These are phyloP conservation scores for Montipora foliosa DNA, from an alignment of 64 coral and sea anemone genomes.

Conservation along the genomic window DNA sequence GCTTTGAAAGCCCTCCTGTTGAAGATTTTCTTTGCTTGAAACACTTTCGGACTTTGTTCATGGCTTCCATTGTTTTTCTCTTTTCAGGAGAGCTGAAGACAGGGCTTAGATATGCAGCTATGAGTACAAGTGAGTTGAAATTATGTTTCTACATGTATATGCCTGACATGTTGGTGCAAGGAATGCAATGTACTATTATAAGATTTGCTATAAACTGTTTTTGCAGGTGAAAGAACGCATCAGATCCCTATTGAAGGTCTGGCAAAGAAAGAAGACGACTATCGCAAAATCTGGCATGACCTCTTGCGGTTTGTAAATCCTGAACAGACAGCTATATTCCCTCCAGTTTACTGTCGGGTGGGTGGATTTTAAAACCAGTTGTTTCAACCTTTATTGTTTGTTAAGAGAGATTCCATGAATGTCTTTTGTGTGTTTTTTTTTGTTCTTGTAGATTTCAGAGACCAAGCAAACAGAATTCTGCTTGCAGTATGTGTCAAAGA, in stretches of 20 bases:
- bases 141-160: background rate
- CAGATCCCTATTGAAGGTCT: conserved; percentile 91
- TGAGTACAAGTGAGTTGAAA: conserved; percentile 39
- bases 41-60: no score
- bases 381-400: background rate
- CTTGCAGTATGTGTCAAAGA: conserved; percentile 81
- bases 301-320: conserved; percentile 93
- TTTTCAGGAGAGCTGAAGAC: conserved; percentile 10
- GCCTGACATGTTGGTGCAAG: no score
- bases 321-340: conserved; percentile 69
- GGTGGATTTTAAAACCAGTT: background rate
- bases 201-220: no score
- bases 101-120: conserved; percentile 29
- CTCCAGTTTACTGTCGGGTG: conserved; percentile 94
- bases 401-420: background rate
- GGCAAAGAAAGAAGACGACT: conserved; percentile 78
- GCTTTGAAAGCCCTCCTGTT: no score
- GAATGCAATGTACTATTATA: no score
- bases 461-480: conserved; percentile 92
- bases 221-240: conserved; percentile 94
- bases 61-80: background rate
- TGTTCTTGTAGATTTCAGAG: conserved; percentile 83
- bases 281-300: conserved; percentile 81
- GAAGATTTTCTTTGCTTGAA: no score
- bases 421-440: background rate